Base-by-base conservation (phyloP, 2,113 vertebrate species). In the Tupaia chinensis region DNA sequence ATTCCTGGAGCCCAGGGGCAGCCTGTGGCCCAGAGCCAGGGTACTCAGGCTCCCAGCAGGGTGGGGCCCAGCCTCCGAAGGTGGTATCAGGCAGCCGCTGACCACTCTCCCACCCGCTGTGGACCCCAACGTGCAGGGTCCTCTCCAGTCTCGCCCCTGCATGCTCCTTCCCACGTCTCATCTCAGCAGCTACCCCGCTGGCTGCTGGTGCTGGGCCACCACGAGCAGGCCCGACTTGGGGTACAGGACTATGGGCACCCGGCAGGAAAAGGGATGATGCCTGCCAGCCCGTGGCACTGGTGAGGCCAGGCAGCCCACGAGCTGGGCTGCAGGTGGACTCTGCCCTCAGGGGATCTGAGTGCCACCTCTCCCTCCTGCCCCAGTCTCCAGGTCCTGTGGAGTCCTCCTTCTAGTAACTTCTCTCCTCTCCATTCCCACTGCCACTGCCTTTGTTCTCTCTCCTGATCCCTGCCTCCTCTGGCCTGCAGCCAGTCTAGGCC, bases 1-100 rank as follows among this genome's bases (percentile, higher is more conserved):
- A 98, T 99, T 98, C 98, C 89, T 97, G 96, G 93, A 98, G 97
- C 96, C 97, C 94, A 96, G 83, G 93, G 97, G 95, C 94, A 68
- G 95, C 78, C 95, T 93, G 86, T 95, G 87, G 95, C 87, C 96
- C 95, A 93, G 92, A 97, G 89, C 94, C 90, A 69, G 87, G 91
- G 84, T 96, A 80, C 84, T 89, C 78, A 91, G 97, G 94, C 95
- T 96, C 93, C 93, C 79, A 77, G 29, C 17, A 84, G 96, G 94
- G 90, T 83, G 79, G 79, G 83, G 54, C 77, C 69, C n/a, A 23
- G 27, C 68, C 65, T 91, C 82, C 5, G 73, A 93, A 93, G 60
- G 73, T 73, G 78, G 34, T 44, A 20, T 70, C 20, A 5, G 54
- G 65, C 54, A 82, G 63, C 20, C 7, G 0, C 72, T 73, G 63